Conservation (phyloP, 2,888 invertebrate genomes). For the Pocota personata region DNA sequence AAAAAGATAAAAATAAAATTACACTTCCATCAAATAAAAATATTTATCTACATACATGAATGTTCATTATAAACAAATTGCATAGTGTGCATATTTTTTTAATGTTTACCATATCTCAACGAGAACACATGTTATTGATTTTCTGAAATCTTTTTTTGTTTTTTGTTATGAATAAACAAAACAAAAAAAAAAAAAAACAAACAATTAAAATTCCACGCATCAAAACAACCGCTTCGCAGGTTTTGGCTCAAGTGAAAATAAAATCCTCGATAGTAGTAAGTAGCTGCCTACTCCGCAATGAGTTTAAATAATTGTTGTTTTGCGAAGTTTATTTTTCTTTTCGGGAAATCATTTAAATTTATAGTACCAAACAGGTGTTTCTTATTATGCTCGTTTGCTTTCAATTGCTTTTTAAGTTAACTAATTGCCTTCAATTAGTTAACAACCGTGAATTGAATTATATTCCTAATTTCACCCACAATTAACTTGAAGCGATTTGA, state of each 20-base stretch:
- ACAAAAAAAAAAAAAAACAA: background rate
- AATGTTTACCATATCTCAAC: background rate
- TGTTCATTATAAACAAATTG: no score
- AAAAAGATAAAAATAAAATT: no score
- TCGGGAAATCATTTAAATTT: constrained; percentile 1
- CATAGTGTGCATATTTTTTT: background rate
- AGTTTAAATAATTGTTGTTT: background rate
- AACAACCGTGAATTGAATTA: background rate
- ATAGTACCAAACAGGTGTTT: constrained; percentile 29
- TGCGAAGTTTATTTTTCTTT: background rate
- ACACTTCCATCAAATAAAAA: no score
- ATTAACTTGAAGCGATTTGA: background rate
- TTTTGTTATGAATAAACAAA: background rate
- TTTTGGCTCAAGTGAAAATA: background rate
- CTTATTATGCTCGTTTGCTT: constrained; percentile 11
- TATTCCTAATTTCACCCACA: background rate
- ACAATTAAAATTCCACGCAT: background rate
- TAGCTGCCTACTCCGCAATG: background rate
- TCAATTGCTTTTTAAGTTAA: constrained; percentile 20
- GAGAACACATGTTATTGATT: background rate
- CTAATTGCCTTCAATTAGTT: constrained; percentile 29
- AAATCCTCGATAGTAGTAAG: background rate
- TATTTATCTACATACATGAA: no score
- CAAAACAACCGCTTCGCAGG: background rate
- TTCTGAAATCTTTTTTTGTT: background rate